Evolutionary conservation across 2,888 invertebrate species (phyloP).

Genomic region (Callosobruchus maculatus): DNA sequence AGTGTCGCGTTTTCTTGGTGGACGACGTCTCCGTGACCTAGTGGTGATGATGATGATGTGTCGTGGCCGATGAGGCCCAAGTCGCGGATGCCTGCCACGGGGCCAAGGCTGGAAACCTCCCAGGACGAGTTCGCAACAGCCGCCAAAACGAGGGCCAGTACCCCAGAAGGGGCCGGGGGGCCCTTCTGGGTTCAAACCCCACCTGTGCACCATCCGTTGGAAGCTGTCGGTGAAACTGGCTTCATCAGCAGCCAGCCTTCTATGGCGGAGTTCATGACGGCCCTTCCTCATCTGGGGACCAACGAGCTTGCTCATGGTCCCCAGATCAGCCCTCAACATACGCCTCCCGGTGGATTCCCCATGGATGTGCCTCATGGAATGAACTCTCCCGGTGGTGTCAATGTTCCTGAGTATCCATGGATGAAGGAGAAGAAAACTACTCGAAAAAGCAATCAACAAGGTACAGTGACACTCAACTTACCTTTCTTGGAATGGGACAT

Average conservation of each 20-base stretch:
- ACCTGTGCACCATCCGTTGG: conserved; percentile 50
- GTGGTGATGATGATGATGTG: conserved; percentile 9
- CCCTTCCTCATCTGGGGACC: conserved; percentile 67
- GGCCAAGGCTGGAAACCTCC: conserved; percentile 34
- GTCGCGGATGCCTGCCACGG: conserved; percentile 12
- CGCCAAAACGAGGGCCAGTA: conserved; percentile 68
- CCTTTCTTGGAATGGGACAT: neutral
- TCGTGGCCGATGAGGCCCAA: conserved; percentile 42
- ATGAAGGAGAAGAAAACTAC: conserved; percentile 98
- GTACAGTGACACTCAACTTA: conserved; percentile 51
- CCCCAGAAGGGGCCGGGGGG: conserved; percentile 59
- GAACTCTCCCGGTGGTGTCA: conserved; percentile 64
- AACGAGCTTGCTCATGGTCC: conserved; percentile 61
- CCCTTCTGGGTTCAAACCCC: conserved; percentile 65
- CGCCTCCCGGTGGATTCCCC: conserved; percentile 61
- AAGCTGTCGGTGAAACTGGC: conserved; percentile 68
- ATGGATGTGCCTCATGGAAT: conserved; percentile 59
- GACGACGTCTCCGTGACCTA: conserved; percentile 3
- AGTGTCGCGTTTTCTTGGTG: conserved; percentile 22
- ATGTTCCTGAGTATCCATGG: conserved; percentile 93
- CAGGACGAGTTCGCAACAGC: conserved; percentile 58
- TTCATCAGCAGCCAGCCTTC: conserved; percentile 93
- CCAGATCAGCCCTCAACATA: conserved; percentile 63
- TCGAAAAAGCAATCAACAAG: conserved; percentile 88
- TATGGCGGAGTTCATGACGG: conserved; percentile 93